Evolutionary conservation across 2,888 invertebrate species (phyloP).

Genomic region (Dolichomitus sp.): DNA sequence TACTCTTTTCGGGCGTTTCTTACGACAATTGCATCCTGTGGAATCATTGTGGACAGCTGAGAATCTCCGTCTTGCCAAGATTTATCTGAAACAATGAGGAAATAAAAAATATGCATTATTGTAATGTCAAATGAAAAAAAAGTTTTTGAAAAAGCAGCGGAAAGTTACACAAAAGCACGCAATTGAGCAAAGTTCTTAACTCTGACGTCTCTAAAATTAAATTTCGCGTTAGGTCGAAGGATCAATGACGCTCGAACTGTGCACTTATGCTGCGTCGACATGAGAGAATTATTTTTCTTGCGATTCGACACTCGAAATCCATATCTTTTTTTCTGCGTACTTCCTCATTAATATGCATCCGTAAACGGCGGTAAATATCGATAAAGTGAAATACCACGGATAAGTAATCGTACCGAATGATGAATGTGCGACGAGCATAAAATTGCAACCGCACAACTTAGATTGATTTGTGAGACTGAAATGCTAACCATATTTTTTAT

Average conservation of each 20-base stretch:
- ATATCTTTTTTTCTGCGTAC: background rate
- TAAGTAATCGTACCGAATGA: background rate
- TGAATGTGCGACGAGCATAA: slow-evolving; percentile 35
- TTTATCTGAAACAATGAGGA: slow-evolving; percentile 46
- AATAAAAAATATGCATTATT: background rate
- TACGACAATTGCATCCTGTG: slow-evolving; percentile 89
- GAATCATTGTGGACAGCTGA: slow-evolving; percentile 72
- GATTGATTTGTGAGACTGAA: background rate
- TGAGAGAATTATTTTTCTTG: slow-evolving; percentile 8
- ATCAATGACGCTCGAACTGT: slow-evolving; percentile 22
- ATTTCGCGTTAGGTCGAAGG: slow-evolving; percentile 16
- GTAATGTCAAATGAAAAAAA: background rate
- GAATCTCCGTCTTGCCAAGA: slow-evolving; percentile 19
- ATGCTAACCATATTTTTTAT: background rate
- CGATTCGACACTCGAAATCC: background rate
- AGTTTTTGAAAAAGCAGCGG: background rate
- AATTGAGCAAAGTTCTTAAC: background rate
- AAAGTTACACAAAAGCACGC: background rate
- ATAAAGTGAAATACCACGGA: slow-evolving; percentile 10
- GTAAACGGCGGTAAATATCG: slow-evolving; percentile 7
- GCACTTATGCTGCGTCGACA: slow-evolving; percentile 10
- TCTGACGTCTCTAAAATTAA: slow-evolving; percentile 14
- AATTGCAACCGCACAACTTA: background rate
- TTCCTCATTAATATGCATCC: background rate
- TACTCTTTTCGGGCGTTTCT: slow-evolving; percentile 91